These are phyloP conservation scores for Rhyacophila evoluta DNA, from an alignment of 2,888 invertebrate genomes.

Conservation along the genomic window DNA sequence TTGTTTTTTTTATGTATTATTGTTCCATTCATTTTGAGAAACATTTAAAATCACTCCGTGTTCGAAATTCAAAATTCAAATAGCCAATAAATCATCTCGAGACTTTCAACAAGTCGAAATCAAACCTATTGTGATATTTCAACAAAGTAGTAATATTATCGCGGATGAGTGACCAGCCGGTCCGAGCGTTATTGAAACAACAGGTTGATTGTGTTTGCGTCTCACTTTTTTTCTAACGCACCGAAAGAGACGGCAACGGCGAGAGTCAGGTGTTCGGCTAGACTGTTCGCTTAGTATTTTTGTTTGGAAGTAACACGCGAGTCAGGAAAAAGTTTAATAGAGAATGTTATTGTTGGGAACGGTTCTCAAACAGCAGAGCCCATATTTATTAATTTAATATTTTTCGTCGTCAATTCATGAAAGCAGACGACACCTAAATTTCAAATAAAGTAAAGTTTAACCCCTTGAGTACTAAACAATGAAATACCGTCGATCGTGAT, in stretches of 20 bases:
- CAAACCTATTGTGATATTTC: constrained; percentile 31
- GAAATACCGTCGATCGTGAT: too few relatives aligned
- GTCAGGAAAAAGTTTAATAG: constrained; percentile 33
- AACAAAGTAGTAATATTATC: constrained; percentile 15
- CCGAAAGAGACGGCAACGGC: neutral
- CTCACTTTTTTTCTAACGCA: neutral
- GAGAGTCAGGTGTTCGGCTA: neutral
- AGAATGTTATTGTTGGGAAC: constrained; percentile 35
- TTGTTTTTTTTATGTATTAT: constrained; percentile 25
- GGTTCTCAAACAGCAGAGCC: neutral
- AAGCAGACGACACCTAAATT: too few relatives aligned
- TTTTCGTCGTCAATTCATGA: too few relatives aligned
- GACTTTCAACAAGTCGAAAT: constrained; percentile 41
- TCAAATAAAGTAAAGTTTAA: too few relatives aligned
- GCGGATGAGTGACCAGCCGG: constrained; percentile 1
- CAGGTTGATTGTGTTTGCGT: neutral
- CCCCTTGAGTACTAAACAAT: too few relatives aligned
- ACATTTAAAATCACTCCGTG: neutral
- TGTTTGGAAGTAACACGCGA: constrained; percentile 15
- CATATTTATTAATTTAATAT: too few relatives aligned
- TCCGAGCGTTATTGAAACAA: constrained; percentile 3
- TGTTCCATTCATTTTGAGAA: neutral
- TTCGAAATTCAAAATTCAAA: constrained; percentile 10
- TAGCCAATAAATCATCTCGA: constrained; percentile 36
- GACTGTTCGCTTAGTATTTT: constrained; percentile 12